Conservation (phyloP, 2,113 vertebrate genomes). For the Circaetus gallicus region DNA sequence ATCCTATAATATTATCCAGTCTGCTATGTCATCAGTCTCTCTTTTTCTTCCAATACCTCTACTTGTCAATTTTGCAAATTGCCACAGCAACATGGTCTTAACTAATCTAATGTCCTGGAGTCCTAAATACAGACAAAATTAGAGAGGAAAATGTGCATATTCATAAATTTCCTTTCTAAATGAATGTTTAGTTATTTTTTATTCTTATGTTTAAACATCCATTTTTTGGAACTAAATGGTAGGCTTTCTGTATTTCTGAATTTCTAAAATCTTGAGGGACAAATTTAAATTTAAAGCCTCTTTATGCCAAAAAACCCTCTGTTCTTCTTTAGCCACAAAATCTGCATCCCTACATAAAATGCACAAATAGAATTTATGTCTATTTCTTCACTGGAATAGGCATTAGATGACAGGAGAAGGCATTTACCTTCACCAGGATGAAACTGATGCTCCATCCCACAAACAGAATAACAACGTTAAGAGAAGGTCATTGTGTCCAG, state of each 20-base stretch:
- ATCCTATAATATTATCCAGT: background rate
- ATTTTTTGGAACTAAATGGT: background rate
- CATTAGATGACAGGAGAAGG: background rate
- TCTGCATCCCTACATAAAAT: background rate
- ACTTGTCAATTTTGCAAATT: background rate
- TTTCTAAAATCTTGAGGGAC: background rate
- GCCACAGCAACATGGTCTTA: background rate
- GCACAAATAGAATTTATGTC: background rate
- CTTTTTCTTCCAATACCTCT: background rate
- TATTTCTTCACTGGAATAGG: background rate
- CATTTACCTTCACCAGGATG: background rate
- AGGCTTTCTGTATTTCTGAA: background rate
- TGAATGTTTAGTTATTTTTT: background rate
- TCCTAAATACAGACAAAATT: background rate
- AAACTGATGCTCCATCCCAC: background rate
- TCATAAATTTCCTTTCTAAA: background rate
- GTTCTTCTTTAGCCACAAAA: background rate
- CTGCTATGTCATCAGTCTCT: background rate
- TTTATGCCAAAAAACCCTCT: rapidly evolving
- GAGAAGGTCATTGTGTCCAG: background rate
- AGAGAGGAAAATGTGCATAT: background rate
- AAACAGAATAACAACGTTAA: background rate
- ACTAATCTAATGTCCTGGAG: background rate
- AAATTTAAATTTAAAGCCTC: background rate
- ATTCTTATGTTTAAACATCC: background rate